Conservation (phyloP, 2,113 vertebrate genomes). For the Neodon shergylaensis region DNA sequence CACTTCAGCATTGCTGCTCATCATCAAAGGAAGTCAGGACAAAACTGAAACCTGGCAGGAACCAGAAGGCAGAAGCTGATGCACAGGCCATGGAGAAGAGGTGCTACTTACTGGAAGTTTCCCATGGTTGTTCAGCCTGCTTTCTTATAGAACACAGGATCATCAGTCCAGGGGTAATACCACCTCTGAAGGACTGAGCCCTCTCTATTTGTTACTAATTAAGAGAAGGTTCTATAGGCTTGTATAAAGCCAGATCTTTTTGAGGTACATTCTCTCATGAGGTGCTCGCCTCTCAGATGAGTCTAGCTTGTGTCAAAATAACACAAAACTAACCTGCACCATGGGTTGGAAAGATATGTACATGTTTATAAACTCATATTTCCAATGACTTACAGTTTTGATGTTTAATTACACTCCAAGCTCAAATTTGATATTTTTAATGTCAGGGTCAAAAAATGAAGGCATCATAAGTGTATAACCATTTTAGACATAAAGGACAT, state of each 20-base stretch:
- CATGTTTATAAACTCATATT: neutral
- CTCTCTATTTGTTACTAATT: neutral
- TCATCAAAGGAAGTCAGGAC: too few species aligned
- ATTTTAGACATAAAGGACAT: neutral
- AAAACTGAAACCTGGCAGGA: neutral
- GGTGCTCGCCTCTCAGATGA: too few species aligned
- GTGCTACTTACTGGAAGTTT: neutral
- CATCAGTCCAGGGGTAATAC: accelerated
- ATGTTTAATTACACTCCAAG: neutral
- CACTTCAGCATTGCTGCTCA: too few species aligned
- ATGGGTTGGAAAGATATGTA: neutral
- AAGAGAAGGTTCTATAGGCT: neutral
- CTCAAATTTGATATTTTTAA: neutral
- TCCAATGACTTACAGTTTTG: neutral
- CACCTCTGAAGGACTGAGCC: neutral
- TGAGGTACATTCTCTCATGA: too few species aligned
- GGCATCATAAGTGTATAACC: neutral
- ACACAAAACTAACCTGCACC: neutral
- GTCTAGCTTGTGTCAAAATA: neutral
- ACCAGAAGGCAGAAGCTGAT: neutral
- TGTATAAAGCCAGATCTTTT: neutral
- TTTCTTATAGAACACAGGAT: neutral
- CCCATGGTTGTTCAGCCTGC: neutral
- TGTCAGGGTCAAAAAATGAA: neutral
- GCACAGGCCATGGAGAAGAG: neutral